Conservation (phyloP, 2,113 vertebrate species). For the Pedionomus torquatus region DNA sequence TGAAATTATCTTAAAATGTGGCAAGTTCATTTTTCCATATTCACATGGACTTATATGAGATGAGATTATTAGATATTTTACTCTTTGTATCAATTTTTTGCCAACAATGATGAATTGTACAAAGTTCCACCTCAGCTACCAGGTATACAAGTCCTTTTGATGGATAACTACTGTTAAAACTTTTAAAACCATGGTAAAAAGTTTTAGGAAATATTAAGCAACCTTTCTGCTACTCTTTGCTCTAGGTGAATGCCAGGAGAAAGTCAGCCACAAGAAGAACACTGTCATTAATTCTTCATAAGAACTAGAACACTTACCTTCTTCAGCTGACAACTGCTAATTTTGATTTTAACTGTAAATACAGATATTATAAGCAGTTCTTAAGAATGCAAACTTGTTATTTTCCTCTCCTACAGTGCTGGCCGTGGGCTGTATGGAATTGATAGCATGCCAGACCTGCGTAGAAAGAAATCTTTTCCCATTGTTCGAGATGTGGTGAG, state of each 20-base stretch:
- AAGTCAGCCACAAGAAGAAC: not conserved
- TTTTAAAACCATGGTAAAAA: not conserved
- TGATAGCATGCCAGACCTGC: slow-evolving; percentile 98
- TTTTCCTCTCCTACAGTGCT: slow-evolving; percentile 71
- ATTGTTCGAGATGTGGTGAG: slow-evolving; percentile 97
- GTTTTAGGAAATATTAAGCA: not conserved
- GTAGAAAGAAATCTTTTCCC: slow-evolving; percentile 94
- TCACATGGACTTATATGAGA: not conserved
- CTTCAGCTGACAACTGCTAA: not conserved
- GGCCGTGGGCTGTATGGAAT: slow-evolving; percentile 94
- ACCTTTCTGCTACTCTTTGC: not conserved
- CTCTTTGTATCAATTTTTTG: not conserved
- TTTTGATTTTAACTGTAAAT: not conserved
- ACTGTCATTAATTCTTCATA: not conserved
- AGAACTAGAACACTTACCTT: not conserved
- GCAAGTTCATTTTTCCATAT: not conserved
- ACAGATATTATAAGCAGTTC: not conserved
- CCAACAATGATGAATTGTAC: not conserved
- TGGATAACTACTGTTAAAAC: not conserved
- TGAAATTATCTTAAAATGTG: not conserved
- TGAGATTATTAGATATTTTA: not conserved
- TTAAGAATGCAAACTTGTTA: not conserved
- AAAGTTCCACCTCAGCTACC: not conserved
- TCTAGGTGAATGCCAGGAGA: not conserved
- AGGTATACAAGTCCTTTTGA: not conserved